These are phyloP conservation scores for Rambutsinella grinnellia DNA, from an alignment of 2,888 invertebrate genomes.

Conservation along the genomic window DNA sequence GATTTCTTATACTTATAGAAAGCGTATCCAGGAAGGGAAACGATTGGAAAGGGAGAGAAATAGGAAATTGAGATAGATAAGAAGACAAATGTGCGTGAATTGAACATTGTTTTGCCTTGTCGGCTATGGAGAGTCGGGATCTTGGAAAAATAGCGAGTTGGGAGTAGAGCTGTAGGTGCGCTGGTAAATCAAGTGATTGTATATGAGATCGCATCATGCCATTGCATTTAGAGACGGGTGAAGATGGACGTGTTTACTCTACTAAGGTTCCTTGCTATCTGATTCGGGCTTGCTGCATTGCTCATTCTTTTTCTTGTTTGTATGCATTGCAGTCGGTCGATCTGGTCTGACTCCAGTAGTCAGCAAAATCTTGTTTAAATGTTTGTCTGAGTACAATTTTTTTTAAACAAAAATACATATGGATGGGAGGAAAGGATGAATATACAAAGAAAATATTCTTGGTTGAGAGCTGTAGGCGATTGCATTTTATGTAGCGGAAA, in stretches of 20 bases:
- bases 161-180: slow-evolving; percentile 40
- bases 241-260: slow-evolving; percentile 43
- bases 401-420: no score
- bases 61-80: slow-evolving; percentile 21
- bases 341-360: no score
- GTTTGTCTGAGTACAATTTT: no score
- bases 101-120: slow-evolving; percentile 60
- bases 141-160: slow-evolving; percentile 12
- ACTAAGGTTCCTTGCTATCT: slow-evolving; percentile 45
- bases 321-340: no score
- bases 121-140: slow-evolving; percentile 56
- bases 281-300: background rate
- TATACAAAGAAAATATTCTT: slow-evolving; percentile 33
- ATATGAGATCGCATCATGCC: no score
- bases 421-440: no score
- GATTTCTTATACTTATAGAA: slow-evolving; percentile 7
- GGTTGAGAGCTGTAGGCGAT: slow-evolving; percentile 39
- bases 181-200: no score
- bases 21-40: background rate
- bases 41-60: slow-evolving; percentile 27
- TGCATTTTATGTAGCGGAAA: slow-evolving; percentile 53
- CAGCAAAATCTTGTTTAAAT: no score
- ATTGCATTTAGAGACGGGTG: background rate
- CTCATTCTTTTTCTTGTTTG: background rate
- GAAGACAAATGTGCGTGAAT: slow-evolving; percentile 55